Evolutionary conservation across 1,140 invertebrate genomes (phyloP), one percentile per base, ranked within the genome.

Genomic region (Drosophila pectinifera): DNA sequence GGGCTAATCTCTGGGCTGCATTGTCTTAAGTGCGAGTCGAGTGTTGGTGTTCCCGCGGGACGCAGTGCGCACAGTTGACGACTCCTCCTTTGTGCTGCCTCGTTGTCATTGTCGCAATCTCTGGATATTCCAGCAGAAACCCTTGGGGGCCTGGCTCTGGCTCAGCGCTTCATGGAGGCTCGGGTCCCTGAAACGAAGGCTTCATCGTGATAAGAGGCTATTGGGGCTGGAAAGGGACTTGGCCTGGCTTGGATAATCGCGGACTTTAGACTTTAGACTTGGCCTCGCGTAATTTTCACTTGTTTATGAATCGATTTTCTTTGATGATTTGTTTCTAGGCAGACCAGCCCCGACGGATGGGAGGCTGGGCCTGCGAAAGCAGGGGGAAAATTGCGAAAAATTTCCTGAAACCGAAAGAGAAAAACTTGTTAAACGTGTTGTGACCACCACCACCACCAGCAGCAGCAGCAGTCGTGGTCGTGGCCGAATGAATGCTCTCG

Each of bases 401-500:
- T 89, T 88, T 88, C 84, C 84, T 88, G 85, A 70, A 72, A 70
- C 84, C 88, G 77, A 72, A 72, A 48, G 39, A 36, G 76, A 84
- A 84, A 74, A 84, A 88, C 84, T 89, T 78, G 84, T 89, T 78
- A 85, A 80, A 88, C 84, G 75, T 80, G 84, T 88, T 88, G 84
- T 67, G 65, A 70, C 59, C 75, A 67, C 43, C 49, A 48, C 6
- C 48, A 59, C 18, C 43, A 70, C 59, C 75, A 67, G 39, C 49
- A 48, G 6, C 48, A 59, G 24, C 43, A 42, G 46, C 10, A 38
- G 51, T 64, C 49, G 67, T 70, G 53, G 57, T 64, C 53, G 65
- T 48, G 45, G 63, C 59, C 41, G 38, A 45, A 49, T 36, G 34
- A 36, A 36, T 36, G 34, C 34, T 13, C 14, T n/a, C 13, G 13